Percentiles rank a stretch among this genome's conserved stretches.
Conservation (phyloP, 64 coral and sea anemone species). For the Dendronephthya gigantea region DNA sequence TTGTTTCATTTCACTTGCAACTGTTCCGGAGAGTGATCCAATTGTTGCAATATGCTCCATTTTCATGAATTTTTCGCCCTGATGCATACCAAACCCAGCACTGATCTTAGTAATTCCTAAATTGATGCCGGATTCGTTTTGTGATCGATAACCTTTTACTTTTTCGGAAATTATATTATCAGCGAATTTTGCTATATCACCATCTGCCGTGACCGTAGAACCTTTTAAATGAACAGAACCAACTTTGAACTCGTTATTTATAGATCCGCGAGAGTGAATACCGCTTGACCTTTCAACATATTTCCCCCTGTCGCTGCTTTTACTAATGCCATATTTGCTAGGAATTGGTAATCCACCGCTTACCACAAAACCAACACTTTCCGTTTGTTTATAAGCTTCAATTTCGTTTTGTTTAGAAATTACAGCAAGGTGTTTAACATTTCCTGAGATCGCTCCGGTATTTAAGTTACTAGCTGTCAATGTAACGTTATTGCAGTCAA, state of each 20-base stretch:
- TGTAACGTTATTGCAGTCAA: slow-evolving; percentile 11
- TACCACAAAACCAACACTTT: slow-evolving; percentile 32
- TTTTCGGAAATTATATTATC: slow-evolving; percentile 37
- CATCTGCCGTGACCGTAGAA: slow-evolving; percentile 39
- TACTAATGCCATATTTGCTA: slow-evolving; percentile 5
- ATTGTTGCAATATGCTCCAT: slow-evolving; percentile 48
- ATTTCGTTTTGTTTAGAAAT: slow-evolving; percentile 44
- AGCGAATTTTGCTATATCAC: slow-evolving; percentile 37
- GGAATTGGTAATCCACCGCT: slow-evolving; percentile 22
- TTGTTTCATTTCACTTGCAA: slow-evolving; percentile 28
- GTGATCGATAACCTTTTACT: slow-evolving; percentile 19
- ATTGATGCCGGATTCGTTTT: slow-evolving; percentile 1
- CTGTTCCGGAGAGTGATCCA: slow-evolving; percentile 37
- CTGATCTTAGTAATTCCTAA: slow-evolving; percentile 25
- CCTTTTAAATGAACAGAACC: slow-evolving; percentile 26
- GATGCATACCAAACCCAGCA: not conserved
- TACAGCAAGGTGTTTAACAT: slow-evolving; percentile 22
- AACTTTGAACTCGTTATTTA: slow-evolving; percentile 39
- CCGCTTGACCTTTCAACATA: slow-evolving; percentile 38
- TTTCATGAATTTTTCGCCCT: slow-evolving; percentile 17
- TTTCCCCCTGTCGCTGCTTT: slow-evolving; percentile 19
- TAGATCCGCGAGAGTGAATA: slow-evolving; percentile 36
- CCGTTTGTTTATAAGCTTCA: slow-evolving; percentile 18
- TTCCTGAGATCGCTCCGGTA: slow-evolving; percentile 33
- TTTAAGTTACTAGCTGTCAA: slow-evolving; percentile 45